Evolutionary conservation across 2,888 invertebrate genomes (phyloP), one percentile per base, ranked within the genome.

Genomic region (Cerceris ruficornis): DNA sequence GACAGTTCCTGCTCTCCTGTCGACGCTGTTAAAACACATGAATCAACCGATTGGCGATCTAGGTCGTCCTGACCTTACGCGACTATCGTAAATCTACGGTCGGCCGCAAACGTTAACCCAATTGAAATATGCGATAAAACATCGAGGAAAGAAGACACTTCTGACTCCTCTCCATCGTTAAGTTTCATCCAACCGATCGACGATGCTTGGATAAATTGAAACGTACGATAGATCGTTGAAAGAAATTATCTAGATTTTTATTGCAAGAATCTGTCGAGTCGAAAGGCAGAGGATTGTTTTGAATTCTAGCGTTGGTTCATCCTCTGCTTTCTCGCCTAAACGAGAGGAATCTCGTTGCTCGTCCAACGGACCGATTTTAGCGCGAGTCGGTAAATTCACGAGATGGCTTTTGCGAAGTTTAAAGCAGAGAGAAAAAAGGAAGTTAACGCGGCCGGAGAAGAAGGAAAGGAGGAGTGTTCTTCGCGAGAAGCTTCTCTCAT

Each of bases 51-150:
- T 13, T 17, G 39, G 5, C 49, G 59, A 72, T 77, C 62, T 77
- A 60, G 77, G 77, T 78, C 76, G 68, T 13, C 28, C n/a, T 69
- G 69, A 69, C 69, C 76, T 77, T 69, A 55, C 57, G 13, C 46
- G 54, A 11, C n/a, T 52, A 42, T 17, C 42, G 55, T 41, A 15
- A 66, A 17, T 64, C 58, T 52, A 49, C 55, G 65, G 28, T 43
- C 70, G 67, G 62, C 77, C 77, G 74, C 71, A 75, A 71, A 54
- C 49, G 60, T 7, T 69, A 70, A 80, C 77, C 74, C 60, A 74
- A 66, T 28, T 28, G 28, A 28, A 28, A 28, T 28, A 28, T 28
- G 28, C 28, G 28, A 46, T 46, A 50, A 11, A 11, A n/a, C 1
- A 11, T n/a, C 11, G n/a, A 50, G n/a, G 50, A 50, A 50, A 11